phyloP scores from a whole-genome alignment of 2,888 invertebrate genomes.

The Cerastis rubricosa region DNA sequence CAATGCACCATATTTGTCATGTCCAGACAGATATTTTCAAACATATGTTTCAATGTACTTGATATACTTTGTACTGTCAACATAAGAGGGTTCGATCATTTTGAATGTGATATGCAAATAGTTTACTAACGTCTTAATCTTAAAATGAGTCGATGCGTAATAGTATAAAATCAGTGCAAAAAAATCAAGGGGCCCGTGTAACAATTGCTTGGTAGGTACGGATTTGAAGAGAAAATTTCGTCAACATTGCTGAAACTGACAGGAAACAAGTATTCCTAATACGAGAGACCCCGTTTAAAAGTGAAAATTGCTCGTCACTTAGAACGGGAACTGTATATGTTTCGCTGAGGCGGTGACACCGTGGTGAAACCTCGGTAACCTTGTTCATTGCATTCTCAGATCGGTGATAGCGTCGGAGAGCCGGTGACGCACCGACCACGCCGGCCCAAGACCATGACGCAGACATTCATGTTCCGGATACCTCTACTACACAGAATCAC shows the following conservation, averaged over 20 bases:
- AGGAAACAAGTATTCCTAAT: constrained; percentile 5
- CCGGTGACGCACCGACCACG: constrained; percentile 56
- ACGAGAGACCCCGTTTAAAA: constrained; percentile 31
- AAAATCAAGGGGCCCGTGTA: not conserved
- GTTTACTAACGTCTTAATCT: not conserved
- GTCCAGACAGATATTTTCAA: not conserved
- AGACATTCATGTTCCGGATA: constrained; percentile 40
- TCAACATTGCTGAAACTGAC: not conserved
- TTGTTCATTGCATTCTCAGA: constrained; percentile 63
- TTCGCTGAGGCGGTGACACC: constrained; percentile 34
- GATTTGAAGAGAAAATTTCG: not conserved
- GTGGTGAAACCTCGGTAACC: constrained; percentile 60
- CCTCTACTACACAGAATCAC: constrained; percentile 33
- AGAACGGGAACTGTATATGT: constrained; percentile 41
- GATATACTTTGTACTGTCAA: not conserved
- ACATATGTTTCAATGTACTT: constrained; percentile 1
- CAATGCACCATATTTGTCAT: not conserved
- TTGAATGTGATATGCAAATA: not conserved
- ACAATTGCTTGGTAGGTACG: not conserved
- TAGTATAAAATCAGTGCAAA: not conserved
- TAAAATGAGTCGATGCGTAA: not conserved
- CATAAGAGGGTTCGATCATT: constrained; percentile 1
- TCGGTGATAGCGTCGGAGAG: constrained; percentile 48
- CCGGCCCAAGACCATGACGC: constrained; percentile 59
- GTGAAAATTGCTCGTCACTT: constrained; percentile 40